phyloP scores from a whole-genome alignment of 2,888 invertebrate species.

The Cyrtodaria siliqua region DNA sequence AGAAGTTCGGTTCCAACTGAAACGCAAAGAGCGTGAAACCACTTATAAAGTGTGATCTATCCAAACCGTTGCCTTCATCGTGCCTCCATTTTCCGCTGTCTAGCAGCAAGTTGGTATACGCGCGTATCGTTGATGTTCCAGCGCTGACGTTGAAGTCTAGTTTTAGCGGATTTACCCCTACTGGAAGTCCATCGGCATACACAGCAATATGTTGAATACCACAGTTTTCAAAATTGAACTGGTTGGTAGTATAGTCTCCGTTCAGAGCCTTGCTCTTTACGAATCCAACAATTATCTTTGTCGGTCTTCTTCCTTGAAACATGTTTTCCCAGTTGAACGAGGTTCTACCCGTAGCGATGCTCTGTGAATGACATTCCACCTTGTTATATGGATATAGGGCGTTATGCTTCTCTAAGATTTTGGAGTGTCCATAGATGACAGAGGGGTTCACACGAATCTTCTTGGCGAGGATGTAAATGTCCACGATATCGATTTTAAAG shows the following conservation, averaged over 20 bases:
- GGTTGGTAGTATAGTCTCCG: conserved; percentile 36
- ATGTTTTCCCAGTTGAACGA: conserved; percentile 47
- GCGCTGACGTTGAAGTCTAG: conserved; percentile 10
- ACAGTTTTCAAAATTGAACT: conserved; percentile 45
- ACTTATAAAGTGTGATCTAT: conserved; percentile 1
- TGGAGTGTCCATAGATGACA: conserved; percentile 25
- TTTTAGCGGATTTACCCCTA: conserved; percentile 30
- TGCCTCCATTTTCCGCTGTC: conserved; percentile 26
- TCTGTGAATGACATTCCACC: conserved; percentile 29
- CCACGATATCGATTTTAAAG: conserved; percentile 19
- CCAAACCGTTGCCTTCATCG: conserved; percentile 23
- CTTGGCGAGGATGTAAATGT: conserved; percentile 26
- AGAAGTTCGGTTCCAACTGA: conserved; percentile 17
- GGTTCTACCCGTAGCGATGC: conserved; percentile 29
- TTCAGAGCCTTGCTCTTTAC: conserved; percentile 23
- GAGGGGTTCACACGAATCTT: conserved; percentile 20
- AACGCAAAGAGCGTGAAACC: conserved; percentile 19
- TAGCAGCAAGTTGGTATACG: conserved; percentile 28
- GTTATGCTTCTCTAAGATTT: conserved; percentile 30
- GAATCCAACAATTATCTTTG: conserved; percentile 20
- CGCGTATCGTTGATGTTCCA: conserved; percentile 19
- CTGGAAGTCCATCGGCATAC: conserved; percentile 39
- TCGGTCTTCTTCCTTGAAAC: conserved; percentile 35
- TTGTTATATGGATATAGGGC: conserved; percentile 35
- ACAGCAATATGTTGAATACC: conserved; percentile 27